Base-by-base conservation (phyloP, 2,113 vertebrate genomes). In the Myrmecobius fasciatus region DNA sequence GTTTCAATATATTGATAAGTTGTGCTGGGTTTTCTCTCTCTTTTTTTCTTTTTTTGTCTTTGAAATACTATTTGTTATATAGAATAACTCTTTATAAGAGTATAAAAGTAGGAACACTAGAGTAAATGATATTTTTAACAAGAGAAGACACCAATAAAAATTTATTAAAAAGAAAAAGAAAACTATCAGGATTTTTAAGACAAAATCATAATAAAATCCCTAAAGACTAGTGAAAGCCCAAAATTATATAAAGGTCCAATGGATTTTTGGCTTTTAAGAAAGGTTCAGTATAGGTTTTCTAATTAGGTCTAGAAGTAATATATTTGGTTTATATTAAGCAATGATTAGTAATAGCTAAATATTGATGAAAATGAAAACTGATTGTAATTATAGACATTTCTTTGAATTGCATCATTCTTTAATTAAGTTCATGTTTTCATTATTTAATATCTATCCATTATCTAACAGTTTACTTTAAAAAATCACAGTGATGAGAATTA, bases 211-310 rank as follows among this genome's bases (percentile, higher is more conserved):
- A 83, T 94, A 90, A 94, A 49, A 36, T 43, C 25, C 56, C 24
- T 92, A 90, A 49, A 36, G 60, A 22, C 91, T 90, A 60, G 48
- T 93, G 31, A 14, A 54, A 95, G 43, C 90, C 2, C 3, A 53
- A 28, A 94, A 52, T 56, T 67, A 48, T 90, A 47, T 91, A 91
- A 67, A 95, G 43, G 46, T 28, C 3, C 9, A 51, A 91, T 52
- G 92, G 14, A 93, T 54, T 95, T 60, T 91, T 88, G 46, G 52
- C 56, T 91, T 25, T 91, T 51, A 91, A 36, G 75, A 96, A 89
- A n/a, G 49, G 91, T 52, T 92, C 95, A 89, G 83, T 28, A 26
- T 94, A 89, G 36, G 49, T 94, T 53, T 52, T 92, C 53, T 53
- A 31, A 60, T 51, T 94, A 83, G 0, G 83, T 11, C 4, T 52